A percentile compares a stretch with the other conserved stretches of the same genome.
Conservation (phyloP, 2,113 vertebrate species). For the Tauraco erythrolophus region DNA sequence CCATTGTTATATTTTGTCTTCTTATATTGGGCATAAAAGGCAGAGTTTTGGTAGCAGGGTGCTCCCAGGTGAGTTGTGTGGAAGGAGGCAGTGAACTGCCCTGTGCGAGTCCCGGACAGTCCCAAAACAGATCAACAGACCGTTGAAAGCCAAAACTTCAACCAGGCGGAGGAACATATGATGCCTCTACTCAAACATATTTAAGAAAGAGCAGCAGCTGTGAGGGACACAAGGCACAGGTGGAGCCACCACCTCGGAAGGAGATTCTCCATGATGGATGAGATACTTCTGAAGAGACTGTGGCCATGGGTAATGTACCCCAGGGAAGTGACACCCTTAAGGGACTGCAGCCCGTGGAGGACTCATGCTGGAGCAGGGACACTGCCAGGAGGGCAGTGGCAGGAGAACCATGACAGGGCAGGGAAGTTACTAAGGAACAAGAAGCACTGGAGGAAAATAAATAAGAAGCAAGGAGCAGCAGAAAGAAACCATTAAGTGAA, state of each 20-base stretch:
- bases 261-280: not conserved
- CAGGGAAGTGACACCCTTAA: not conserved
- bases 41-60: not conserved
- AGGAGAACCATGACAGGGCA: fast-evolving
- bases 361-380: not conserved
- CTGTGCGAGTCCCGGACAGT: fast-evolving
- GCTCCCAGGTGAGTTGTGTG: not conserved
- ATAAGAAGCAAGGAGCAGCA: not conserved
- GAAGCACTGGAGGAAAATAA: not conserved
- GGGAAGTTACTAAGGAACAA: not conserved
- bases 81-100: not conserved
- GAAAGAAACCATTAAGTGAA: not conserved
- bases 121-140: not conserved
- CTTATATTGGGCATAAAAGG: not conserved
- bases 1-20: not conserved
- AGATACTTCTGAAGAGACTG: fast-evolving
- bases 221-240: not conserved
- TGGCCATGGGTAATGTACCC: fast-evolving
- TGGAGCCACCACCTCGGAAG: not conserved
- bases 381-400: fast-evolving
- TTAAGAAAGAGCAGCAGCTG: not conserved
- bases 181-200: not conserved
- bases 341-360: not conserved
- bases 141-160: not conserved
- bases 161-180: not conserved